Evolutionary conservation across 92 coral and sea anemone species (phyloP).

Genomic region (Epizoanthus stellaris): DNA sequence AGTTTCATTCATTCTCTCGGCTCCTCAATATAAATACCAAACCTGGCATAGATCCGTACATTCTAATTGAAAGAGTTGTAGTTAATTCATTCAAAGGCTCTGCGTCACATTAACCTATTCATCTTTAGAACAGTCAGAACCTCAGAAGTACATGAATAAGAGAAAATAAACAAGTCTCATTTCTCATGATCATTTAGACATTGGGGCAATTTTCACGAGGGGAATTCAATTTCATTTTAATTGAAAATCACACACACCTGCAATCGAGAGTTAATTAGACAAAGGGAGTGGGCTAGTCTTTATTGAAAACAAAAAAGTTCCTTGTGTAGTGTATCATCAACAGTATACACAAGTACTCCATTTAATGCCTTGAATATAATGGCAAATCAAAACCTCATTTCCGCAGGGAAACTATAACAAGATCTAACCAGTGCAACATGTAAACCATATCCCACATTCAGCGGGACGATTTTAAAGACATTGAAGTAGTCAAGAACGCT

Average conservation of each 20-base stretch:
- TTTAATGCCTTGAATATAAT: slow-evolving; percentile 27
- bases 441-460: too few species aligned
- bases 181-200: neutral
- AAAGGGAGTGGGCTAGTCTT: slow-evolving; percentile 1
- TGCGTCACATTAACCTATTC: too few species aligned
- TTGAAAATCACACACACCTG: slow-evolving; percentile 21
- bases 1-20: too few species aligned
- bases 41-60: too few species aligned
- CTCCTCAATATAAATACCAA: too few species aligned
- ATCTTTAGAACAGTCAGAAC: too few species aligned
- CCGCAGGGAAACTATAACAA: slow-evolving; percentile 24
- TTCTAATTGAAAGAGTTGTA: too few species aligned
- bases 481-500: too few species aligned
- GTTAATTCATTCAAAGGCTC: too few species aligned
- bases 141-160: too few species aligned
- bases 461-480: too few species aligned
- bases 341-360: slow-evolving; percentile 1
- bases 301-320: slow-evolving; percentile 7
- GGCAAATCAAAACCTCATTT: slow-evolving; percentile 29
- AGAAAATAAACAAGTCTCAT: too few species aligned
- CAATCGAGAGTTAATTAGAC: neutral
- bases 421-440: neutral
- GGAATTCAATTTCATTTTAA: slow-evolving; percentile 3
- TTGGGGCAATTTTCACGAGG: slow-evolving; percentile 9
- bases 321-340: slow-evolving; percentile 13